Evolutionary conservation across 2,797 vertebrate species (phyloP).

Genomic region (Poeciliopsis gracilis): DNA sequence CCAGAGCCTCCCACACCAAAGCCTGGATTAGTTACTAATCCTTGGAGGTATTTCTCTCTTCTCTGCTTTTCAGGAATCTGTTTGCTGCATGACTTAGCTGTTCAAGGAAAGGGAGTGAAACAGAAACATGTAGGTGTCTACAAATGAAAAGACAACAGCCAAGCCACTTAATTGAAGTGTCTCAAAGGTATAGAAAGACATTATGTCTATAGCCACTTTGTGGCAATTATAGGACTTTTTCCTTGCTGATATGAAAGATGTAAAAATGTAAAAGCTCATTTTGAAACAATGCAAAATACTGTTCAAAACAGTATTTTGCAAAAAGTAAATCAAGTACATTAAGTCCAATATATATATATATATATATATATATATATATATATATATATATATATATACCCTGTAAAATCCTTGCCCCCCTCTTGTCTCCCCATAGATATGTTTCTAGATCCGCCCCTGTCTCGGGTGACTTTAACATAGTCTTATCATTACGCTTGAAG

Average conservation of each 20-base stretch:
- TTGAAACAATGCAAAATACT: too few relatives aligned
- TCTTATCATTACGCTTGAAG: neutral
- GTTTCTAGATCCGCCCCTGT: too few relatives aligned
- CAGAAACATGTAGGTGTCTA: constrained; percentile 34
- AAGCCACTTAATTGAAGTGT: constrained; percentile 38
- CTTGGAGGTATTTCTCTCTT: constrained; percentile 70
- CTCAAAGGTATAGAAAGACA: constrained; percentile 6
- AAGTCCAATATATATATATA: too few relatives aligned
- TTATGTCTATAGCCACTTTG: neutral
- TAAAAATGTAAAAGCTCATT: too few relatives aligned
- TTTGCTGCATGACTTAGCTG: constrained; percentile 55
- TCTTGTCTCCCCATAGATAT: too few relatives aligned
- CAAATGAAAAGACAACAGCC: constrained; percentile 23
- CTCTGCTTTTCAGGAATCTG: constrained; percentile 68
- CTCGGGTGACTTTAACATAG: neutral
- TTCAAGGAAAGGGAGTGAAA: constrained; percentile 42
- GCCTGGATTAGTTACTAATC: constrained; percentile 77
- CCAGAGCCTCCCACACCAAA: constrained; percentile 63
- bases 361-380: too few relatives aligned
- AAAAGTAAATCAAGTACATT: too few relatives aligned
- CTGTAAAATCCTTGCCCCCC: too few relatives aligned
- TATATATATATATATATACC: too few relatives aligned
- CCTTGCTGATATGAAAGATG: neutral
- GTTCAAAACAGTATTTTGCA: too few relatives aligned
- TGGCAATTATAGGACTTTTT: constrained; percentile 17